These are phyloP conservation scores for Pandion haliaetus DNA, from an alignment of 2,113 vertebrate genomes.

Conservation along the genomic window DNA sequence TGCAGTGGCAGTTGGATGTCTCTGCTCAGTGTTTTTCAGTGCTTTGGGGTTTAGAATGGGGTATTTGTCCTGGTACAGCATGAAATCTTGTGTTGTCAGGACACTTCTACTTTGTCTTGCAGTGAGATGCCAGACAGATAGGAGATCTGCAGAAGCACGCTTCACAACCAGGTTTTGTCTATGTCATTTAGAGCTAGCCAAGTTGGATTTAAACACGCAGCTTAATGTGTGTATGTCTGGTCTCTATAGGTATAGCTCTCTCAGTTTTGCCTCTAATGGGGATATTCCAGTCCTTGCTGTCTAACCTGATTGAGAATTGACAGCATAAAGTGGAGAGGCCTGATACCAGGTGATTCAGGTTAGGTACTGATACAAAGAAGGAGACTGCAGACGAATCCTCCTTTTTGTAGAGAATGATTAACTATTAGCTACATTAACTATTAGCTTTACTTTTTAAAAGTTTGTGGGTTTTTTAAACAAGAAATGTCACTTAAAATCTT, in stretches of 20 bases:
- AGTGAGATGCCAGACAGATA: background rate
- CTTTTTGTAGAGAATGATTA: background rate
- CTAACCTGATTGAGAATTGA: background rate
- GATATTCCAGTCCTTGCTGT: background rate
- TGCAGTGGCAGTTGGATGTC: background rate
- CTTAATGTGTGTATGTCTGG: background rate
- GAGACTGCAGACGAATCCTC: background rate
- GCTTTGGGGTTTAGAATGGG: background rate
- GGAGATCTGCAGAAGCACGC: background rate
- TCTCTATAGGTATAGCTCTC: background rate
- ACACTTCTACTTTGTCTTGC: background rate
- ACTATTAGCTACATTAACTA: background rate
- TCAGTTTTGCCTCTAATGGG: background rate
- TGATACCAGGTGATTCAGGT: background rate
- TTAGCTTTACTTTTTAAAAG: background rate
- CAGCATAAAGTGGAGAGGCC: background rate
- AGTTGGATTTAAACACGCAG: background rate
- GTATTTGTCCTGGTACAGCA: background rate
- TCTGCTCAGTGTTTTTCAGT: background rate
- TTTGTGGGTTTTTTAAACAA: background rate
- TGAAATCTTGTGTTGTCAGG: background rate
- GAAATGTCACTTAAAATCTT: background rate
- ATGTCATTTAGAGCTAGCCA: background rate
- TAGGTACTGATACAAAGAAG: background rate
- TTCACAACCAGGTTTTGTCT: background rate